phyloP scores from a whole-genome alignment of 2,113 vertebrate species.

The Phyllopteryx taeniolatus region DNA sequence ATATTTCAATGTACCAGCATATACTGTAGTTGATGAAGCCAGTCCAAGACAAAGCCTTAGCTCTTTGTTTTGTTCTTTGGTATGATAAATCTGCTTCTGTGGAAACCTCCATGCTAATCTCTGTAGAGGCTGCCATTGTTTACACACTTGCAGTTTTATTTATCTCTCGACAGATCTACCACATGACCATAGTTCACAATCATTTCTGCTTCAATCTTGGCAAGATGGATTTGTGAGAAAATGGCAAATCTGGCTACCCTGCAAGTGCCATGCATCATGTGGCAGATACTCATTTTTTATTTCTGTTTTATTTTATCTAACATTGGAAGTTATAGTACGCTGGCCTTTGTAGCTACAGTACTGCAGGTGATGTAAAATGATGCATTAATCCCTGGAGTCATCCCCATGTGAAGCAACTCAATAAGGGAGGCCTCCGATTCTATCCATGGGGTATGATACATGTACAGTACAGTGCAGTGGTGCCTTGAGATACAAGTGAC shows the following conservation, averaged over 20 bases:
- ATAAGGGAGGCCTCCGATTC: too few species aligned
- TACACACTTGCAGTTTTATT: background rate
- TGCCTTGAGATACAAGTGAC: too few species aligned
- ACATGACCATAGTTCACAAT: background rate
- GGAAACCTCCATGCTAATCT: background rate
- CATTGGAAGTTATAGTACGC: background rate
- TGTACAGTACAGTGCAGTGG: too few species aligned
- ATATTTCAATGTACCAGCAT: too few species aligned
- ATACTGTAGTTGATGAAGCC: too few species aligned
- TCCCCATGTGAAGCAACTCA: too few species aligned
- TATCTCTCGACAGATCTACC: background rate
- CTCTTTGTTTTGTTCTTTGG: too few species aligned
- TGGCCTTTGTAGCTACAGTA: background rate
- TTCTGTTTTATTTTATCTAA: background rate
- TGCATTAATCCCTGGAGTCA: background rate
- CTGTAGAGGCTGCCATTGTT: background rate
- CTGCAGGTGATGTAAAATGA: constrained; percentile 18
- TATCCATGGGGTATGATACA: too few species aligned
- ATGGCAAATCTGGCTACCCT: background rate
- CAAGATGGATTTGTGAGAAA: background rate
- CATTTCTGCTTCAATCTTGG: background rate
- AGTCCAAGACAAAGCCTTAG: too few species aligned
- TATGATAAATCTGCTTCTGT: background rate
- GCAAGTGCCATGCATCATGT: background rate
- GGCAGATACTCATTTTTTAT: background rate